Percentiles rank a stretch among this genome's conserved stretches.
Evolutionary conservation across 37 sponge, comb jelly and placozoan genomes (phyloP).

Genomic region (Eunapius fragilis): DNA sequence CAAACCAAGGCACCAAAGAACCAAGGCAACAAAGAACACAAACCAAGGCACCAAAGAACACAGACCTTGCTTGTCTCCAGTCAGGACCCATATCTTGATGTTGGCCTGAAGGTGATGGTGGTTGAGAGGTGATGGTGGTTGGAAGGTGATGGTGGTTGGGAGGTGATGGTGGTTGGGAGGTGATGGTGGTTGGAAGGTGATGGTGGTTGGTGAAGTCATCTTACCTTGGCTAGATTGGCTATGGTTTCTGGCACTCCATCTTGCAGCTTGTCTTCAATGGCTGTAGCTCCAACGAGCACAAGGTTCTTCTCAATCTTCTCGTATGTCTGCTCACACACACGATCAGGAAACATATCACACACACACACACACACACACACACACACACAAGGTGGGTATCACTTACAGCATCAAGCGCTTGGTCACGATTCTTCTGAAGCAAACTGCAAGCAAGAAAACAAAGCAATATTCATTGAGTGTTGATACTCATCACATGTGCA

Average conservation of each 20-base stretch:
- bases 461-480: conserved; percentile 15
- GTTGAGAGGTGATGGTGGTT: too few species aligned
- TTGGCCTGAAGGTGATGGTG: conserved; percentile 67
- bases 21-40: too few species aligned
- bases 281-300: conserved; percentile 85
- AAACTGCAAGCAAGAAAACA: too few species aligned
- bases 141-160: too few species aligned
- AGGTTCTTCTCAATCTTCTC: conserved; percentile 89
- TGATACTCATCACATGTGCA: too few species aligned
- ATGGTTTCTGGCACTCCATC: conserved; percentile 99
- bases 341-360: too few species aligned
- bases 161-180: too few species aligned
- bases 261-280: conserved; percentile 99
- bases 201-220: not conserved
- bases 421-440: conserved; percentile 59
- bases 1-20: too few species aligned
- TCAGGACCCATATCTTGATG: conserved; percentile 99
- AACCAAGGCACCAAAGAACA: not conserved
- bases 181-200: too few species aligned
- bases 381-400: too few species aligned
- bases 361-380: too few species aligned
- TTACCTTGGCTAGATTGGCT: conserved; percentile 88
- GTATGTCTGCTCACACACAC: conserved; percentile 64
- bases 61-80: conserved; percentile 97
- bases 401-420: conserved; percentile 54